A percentile compares a stretch with the other conserved stretches of the same genome.
Conservation (phyloP, 1,140 invertebrate genomes). For the Hermetia illucens region DNA sequence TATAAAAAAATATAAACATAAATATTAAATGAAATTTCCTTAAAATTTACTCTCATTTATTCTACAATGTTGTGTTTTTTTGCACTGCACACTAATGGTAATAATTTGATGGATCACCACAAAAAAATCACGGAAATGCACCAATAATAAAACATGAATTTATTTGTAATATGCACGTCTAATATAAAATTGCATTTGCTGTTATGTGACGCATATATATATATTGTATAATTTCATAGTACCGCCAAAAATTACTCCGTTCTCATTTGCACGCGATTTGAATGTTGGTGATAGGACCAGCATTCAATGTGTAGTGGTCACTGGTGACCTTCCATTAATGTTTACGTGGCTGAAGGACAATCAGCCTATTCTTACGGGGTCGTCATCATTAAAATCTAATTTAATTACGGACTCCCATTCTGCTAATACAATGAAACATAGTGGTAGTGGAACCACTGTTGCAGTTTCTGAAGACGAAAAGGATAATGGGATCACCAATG, state of each 20-base stretch:
- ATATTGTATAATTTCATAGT: slow-evolving; percentile 34
- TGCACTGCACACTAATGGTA: too few species aligned
- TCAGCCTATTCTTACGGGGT: slow-evolving; percentile 20
- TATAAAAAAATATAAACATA: slow-evolving; percentile 1
- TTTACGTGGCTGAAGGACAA: slow-evolving; percentile 60
- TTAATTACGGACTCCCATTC: slow-evolving; percentile 5
- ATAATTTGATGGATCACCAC: too few species aligned
- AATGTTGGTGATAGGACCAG: slow-evolving; percentile 54
- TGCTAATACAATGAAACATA: slow-evolving; percentile 12
- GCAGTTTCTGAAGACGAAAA: slow-evolving; percentile 12
- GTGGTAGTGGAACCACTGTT: slow-evolving; percentile 18
- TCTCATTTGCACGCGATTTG: slow-evolving; percentile 47
- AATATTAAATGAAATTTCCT: slow-evolving; percentile 1
- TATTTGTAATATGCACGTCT: too few species aligned
- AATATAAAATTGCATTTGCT: neutral
- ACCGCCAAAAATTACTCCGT: slow-evolving; percentile 49
- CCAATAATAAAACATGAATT: too few species aligned
- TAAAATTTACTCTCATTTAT: slow-evolving; percentile 2
- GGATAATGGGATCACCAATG: slow-evolving; percentile 17
- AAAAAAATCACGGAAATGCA: too few species aligned
- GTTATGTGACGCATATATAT: neutral
- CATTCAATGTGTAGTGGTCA: slow-evolving; percentile 49
- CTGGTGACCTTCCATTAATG: slow-evolving; percentile 51
- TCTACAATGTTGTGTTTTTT: slow-evolving; percentile 6
- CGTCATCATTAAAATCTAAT: slow-evolving; percentile 3